phyloP scores from a whole-genome alignment of 2,113 vertebrate species.

The Tiliqua scincoides region DNA sequence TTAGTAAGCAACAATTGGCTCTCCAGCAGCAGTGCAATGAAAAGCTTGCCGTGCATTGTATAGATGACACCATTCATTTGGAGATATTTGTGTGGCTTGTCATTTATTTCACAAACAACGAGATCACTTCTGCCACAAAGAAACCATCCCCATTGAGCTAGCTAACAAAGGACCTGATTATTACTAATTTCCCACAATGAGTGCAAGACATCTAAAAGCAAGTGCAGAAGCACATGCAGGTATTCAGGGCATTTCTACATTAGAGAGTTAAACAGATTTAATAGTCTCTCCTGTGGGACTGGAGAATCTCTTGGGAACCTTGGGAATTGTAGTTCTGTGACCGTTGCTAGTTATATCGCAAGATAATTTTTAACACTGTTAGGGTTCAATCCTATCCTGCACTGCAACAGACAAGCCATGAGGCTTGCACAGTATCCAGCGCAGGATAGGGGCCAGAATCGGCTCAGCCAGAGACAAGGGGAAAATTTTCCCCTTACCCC shows the following conservation, averaged over 20 bases:
- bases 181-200: constrained; percentile 8
- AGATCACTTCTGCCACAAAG: constrained; percentile 39
- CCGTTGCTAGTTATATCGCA: neutral
- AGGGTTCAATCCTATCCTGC: too few species aligned
- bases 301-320: neutral
- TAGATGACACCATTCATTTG: constrained; percentile 47
- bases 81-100: constrained; percentile 43
- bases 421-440: too few species aligned
- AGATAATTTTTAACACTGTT: neutral
- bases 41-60: constrained; percentile 45
- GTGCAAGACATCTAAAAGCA: constrained; percentile 23
- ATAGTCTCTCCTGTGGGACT: neutral
- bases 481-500: too few species aligned
- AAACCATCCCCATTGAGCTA: constrained; percentile 26
- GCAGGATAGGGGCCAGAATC: too few species aligned
- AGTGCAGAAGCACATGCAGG: neutral
- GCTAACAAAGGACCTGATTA: constrained; percentile 20
- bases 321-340: neutral
- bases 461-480: too few species aligned
- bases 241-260: neutral
- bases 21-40: constrained; percentile 34
- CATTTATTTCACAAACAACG: constrained; percentile 53
- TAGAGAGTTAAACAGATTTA: neutral
- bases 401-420: too few species aligned
- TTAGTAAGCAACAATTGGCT: constrained; percentile 50